A percentile compares a stretch with the other conserved stretches of the same genome.
Conservation (phyloP, 2,888 invertebrate genomes). For the Epicampocera succincta region DNA sequence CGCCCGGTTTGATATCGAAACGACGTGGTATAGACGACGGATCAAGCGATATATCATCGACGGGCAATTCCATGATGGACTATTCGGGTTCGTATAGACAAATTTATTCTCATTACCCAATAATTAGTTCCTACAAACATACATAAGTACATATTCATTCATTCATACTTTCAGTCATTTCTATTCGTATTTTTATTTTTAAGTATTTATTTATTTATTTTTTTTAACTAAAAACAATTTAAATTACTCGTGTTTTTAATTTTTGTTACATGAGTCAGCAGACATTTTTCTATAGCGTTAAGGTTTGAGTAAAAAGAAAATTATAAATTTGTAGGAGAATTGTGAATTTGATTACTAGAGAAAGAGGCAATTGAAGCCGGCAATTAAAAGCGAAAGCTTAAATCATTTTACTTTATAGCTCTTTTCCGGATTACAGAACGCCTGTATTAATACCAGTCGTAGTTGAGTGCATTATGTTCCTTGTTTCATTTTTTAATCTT, state of each 20-base stretch:
- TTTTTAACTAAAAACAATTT: too few species aligned
- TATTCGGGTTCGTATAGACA: constrained; percentile 86
- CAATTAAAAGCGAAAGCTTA: neutral
- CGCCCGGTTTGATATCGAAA: constrained; percentile 89
- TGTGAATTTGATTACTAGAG: neutral
- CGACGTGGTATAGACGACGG: constrained; percentile 87
- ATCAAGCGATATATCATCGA: constrained; percentile 92
- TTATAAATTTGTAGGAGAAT: neutral
- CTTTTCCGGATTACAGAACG: neutral
- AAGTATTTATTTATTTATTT: too few species aligned
- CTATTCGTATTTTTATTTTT: constrained; percentile 19
- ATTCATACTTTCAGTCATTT: constrained; percentile 16
- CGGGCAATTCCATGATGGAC: constrained; percentile 91
- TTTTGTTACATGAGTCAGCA: neutral
- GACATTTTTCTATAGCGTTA: neutral
- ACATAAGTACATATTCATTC: neutral
- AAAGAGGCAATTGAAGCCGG: neutral
- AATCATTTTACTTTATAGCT: too few species aligned
- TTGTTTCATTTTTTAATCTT: constrained; percentile 6
- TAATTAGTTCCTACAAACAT: constrained; percentile 16
- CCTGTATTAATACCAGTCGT: constrained; percentile 6
- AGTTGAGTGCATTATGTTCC: constrained; percentile 20
- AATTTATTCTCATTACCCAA: constrained; percentile 33
- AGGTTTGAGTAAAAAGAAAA: constrained; percentile 13
- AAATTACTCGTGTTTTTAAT: constrained; percentile 18